A percentile compares a stretch with the other conserved stretches of the same genome.
Conservation (phyloP, 2,888 invertebrate species). For the Thera britannica region DNA sequence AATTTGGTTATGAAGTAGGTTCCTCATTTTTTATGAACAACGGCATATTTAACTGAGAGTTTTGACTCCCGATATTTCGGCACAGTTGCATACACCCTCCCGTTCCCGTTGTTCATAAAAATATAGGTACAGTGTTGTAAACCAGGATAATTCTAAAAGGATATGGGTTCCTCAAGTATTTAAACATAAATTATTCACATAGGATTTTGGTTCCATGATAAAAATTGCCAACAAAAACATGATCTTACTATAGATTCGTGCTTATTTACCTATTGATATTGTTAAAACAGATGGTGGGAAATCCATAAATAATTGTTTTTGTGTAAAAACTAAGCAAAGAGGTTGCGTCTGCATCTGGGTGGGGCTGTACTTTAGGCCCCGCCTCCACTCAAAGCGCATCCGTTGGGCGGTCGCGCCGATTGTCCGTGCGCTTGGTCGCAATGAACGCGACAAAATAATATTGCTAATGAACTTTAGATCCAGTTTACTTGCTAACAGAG, state of each 20-base stretch:
- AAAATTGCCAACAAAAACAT: too few species aligned
- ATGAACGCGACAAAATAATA: constrained; percentile 33
- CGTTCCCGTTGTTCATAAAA: too few species aligned
- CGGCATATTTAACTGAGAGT: too few species aligned
- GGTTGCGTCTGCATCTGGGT: constrained; percentile 51
- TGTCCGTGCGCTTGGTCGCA: constrained; percentile 29
- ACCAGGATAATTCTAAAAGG: too few species aligned
- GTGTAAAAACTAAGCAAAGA: constrained; percentile 25
- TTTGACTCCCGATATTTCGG: too few species aligned
- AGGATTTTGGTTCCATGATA: too few species aligned
- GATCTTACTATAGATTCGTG: neutral
- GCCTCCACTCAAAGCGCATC: constrained; percentile 70
- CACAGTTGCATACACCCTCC: too few species aligned
- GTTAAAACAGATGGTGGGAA: constrained; percentile 13
- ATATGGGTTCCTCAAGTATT: too few species aligned
- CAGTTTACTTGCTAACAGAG: constrained; percentile 14
- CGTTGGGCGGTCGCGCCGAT: constrained; percentile 64
- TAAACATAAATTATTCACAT: too few species aligned
- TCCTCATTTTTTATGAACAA: too few species aligned
- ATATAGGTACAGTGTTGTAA: too few species aligned
- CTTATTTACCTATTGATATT: constrained; percentile 16
- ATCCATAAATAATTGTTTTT: constrained; percentile 23
- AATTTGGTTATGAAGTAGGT: too few species aligned
- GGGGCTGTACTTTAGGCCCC: constrained; percentile 56
- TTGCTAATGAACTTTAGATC: constrained; percentile 31